These are phyloP conservation scores for Sminthopsis crassicaudata DNA, from an alignment of 2,113 vertebrate species.

Conservation along the genomic window DNA sequence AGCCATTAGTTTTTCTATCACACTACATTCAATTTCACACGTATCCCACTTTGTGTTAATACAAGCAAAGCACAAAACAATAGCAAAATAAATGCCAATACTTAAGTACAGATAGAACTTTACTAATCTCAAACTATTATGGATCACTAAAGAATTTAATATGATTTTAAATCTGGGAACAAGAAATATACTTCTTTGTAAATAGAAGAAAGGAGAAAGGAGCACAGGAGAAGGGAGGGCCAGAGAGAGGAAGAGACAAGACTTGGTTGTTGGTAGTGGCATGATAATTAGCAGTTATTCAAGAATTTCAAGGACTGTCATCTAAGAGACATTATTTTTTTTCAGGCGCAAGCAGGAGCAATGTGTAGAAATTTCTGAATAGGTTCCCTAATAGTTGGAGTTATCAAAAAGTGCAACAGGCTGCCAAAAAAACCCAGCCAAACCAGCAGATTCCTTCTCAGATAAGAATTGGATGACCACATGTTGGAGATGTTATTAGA, in stretches of 20 bases:
- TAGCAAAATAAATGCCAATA: background rate
- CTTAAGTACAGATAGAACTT: background rate
- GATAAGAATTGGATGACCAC: background rate
- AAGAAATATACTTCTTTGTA: background rate
- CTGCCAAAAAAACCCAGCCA: background rate
- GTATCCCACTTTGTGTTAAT: background rate
- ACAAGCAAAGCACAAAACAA: background rate
- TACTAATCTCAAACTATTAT: background rate
- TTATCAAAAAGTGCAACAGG: background rate
- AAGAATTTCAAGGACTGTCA: background rate
- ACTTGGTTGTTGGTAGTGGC: background rate
- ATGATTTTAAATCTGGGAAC: background rate
- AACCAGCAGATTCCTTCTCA: background rate
- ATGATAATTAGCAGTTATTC: background rate
- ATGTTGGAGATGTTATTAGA: background rate
- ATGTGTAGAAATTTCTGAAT: background rate
- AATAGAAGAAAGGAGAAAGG: background rate
- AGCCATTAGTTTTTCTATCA: background rate
- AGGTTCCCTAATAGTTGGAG: background rate
- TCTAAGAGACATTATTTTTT: background rate
- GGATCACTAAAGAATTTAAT: background rate
- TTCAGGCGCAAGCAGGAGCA: background rate
- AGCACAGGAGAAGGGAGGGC: background rate
- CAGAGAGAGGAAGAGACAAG: background rate
- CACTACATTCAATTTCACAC: background rate